Evolutionary conservation across 23 tunicate species (phyloP), one percentile per base, ranked within the genome.

Genomic region (Ciona savignyi): DNA sequence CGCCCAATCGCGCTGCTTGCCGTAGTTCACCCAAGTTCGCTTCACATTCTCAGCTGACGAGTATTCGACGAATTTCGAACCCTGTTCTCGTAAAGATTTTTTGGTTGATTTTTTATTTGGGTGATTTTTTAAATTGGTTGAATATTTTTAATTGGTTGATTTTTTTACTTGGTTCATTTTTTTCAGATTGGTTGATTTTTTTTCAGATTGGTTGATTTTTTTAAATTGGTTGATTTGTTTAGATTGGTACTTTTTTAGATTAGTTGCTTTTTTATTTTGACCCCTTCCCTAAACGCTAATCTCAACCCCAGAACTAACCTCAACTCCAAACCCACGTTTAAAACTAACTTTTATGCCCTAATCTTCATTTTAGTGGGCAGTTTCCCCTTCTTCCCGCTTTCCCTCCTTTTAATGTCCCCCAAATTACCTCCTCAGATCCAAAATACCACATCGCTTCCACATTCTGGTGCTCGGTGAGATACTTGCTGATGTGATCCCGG

Each of bases 11-110:
- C 98, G 70, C 9, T 64, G 3, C 2, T 35, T 1, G 1, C 98
- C 98, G 77, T 92, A 92, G 72, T 85, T 92, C 65, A 92, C 98
- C 98, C 98, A 92, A 27, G 98, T 92, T 64, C 98, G 78, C 73
- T 92, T 92, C 56, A 92, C 80, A 65, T 85, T 92, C 11, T 81
- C 87, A 1, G 98, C 98, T 25, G 98, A 92, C 0, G 93, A 34
- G 66, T 85, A 35, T 51, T 92, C 98, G 0, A 92, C 93, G 67
- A 85, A 92, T 65, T 80, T 85, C 15, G 98, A 86, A 9, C 98
- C 98, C 90, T 87, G 69, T 25, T 49, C 20, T 49, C 15, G 20
- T 11, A 49, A 15, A 11, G 61, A 15, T 15, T 49, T 49, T 49
- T 15, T n/a, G n/a, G n/a, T n/a, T n/a, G n/a, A n/a, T n/a, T n/a